Conservation (phyloP, 1,140 invertebrate genomes). For the Tribolium madens region DNA sequence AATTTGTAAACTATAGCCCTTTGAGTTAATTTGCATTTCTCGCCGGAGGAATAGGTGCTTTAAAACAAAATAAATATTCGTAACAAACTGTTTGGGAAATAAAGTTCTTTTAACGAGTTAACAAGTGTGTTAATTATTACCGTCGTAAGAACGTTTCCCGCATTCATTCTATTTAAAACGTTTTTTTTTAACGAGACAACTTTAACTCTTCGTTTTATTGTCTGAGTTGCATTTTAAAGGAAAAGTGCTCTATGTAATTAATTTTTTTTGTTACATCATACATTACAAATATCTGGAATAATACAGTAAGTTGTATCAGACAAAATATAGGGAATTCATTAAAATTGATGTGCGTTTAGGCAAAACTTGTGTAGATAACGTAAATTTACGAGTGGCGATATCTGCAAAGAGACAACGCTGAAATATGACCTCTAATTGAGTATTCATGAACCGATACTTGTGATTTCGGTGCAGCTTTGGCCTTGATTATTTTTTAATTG, state of each 20-base stretch:
- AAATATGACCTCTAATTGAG: constrained; percentile 52
- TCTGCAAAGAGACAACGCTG: constrained; percentile 26
- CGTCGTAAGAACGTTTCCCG: not conserved
- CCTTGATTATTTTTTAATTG: constrained; percentile 33
- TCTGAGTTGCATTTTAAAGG: too few species aligned
- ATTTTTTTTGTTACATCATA: not conserved
- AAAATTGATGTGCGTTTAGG: constrained; percentile 49
- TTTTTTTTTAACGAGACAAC: too few species aligned
- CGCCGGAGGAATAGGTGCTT: not conserved
- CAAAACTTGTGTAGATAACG: constrained; percentile 42
- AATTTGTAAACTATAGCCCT: not conserved
- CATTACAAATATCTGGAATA: constrained; percentile 13
- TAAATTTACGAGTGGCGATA: constrained; percentile 43
- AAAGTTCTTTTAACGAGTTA: not conserved
- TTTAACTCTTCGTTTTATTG: constrained; percentile 12
- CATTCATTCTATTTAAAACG: not conserved
- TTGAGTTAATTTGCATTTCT: not conserved
- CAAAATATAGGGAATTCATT: constrained; percentile 41
- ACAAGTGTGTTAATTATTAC: not conserved
- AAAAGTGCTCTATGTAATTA: too few species aligned
- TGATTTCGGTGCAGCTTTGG: constrained; percentile 4
- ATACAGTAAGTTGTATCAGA: constrained; percentile 28
- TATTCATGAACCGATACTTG: constrained; percentile 52
- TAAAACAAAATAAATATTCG: not conserved
- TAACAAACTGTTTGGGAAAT: not conserved